phyloP scores from a whole-genome alignment of 2,888 invertebrate species.

The Thymelicus acteon region DNA sequence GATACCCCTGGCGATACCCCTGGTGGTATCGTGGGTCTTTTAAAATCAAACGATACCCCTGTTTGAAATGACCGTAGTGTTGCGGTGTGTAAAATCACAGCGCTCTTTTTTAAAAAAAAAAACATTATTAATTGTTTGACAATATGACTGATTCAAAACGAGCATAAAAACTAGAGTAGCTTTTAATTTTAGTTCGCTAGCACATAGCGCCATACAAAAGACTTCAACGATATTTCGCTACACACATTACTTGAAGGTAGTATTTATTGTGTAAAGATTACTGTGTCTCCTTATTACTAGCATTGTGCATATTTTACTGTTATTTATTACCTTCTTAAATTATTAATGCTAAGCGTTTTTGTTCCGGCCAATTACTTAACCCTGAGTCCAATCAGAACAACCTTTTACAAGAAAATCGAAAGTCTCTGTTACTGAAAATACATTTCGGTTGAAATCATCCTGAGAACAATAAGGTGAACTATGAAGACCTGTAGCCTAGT shows the following conservation, averaged over 20 bases:
- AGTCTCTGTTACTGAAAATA: not conserved
- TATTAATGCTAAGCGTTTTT: slow-evolving; percentile 19
- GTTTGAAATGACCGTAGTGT: too few species aligned
- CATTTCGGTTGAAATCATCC: slow-evolving; percentile 4
- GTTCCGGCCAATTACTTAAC: slow-evolving; percentile 27
- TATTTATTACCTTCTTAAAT: slow-evolving; percentile 18
- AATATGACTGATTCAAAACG: too few species aligned
- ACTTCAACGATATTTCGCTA: slow-evolving; percentile 13
- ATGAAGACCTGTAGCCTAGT: too few species aligned
- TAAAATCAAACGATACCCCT: too few species aligned
- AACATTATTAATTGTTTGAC: too few species aligned
- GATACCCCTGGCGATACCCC: too few species aligned
- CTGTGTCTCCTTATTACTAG: slow-evolving; percentile 1
- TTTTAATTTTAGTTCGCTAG: too few species aligned
- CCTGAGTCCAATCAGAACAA: slow-evolving; percentile 13
- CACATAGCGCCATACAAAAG: slow-evolving; percentile 1
- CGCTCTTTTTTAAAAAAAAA: too few species aligned
- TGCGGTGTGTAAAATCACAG: too few species aligned
- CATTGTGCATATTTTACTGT: slow-evolving; percentile 7
- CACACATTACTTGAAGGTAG: not conserved
- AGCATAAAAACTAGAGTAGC: too few species aligned
- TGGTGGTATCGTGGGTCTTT: too few species aligned
- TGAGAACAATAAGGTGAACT: not conserved
- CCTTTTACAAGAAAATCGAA: slow-evolving; percentile 20
- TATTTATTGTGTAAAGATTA: not conserved